Base-by-base conservation (phyloP, 2,888 invertebrate species). In the Abrostola triplasia region DNA sequence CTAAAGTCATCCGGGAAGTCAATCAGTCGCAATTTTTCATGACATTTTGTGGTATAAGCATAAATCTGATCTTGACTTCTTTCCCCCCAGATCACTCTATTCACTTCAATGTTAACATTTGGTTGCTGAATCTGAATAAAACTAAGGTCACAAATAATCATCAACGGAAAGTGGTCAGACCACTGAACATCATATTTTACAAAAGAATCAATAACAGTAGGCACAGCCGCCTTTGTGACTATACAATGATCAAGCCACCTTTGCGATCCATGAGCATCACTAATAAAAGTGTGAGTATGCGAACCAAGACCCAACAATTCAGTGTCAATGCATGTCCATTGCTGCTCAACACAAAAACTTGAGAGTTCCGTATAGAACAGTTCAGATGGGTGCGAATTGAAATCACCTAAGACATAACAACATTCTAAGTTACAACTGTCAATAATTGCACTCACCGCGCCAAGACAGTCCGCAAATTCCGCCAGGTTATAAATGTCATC, bases 161-260 rank as follows among this genome's bases (percentile, higher is more conserved):
- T 24, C 9, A 50, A 24, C 9, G 48, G 48, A 24, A 24, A 48
- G 35, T 50, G 50, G 35, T 50, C 50, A 9, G 52, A 52, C 40
- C 52, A 52, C 40, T 10, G n/a, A 10, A 44, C 44, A 38, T 56
- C 56, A 38, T 56, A 56, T 36, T n/a, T 56, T 10, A 56, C 56
- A 11, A 37, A 36, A 11, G 38, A n/a, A 13, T 37, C 7, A 1
- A 47, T 11, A 24, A 55, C 54, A 44, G 54, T 13, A n/a, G 7
- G n/a, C 35, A n/a, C 36, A 36, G 54, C 54, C 5, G 54, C 44
- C 12, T 55, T 44, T n/a, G 54, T 44, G 35, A 35, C 48, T 11
- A 55, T 35, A 55, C 54, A 55, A 36, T 55, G 54, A 36, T 55
- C 54, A 5, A 55, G 44, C 54, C 54, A 55, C 35, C 44, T 53